phyloP scores from a whole-genome alignment of 2,113 vertebrate genomes.

The Lethenteron reissneri region DNA sequence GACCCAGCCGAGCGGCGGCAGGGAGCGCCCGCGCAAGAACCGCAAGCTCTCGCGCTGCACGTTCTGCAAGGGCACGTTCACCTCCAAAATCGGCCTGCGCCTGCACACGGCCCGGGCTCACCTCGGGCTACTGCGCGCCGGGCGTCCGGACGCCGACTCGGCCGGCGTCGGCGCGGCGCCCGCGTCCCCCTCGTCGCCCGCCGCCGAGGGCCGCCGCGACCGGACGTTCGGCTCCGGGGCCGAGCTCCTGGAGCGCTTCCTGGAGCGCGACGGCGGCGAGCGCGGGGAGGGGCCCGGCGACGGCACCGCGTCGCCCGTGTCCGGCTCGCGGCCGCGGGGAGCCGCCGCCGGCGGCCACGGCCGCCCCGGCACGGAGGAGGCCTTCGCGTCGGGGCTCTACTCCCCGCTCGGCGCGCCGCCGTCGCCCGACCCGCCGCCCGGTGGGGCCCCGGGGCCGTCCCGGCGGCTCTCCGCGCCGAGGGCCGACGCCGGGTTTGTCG shows the following conservation, averaged over 20 bases:
- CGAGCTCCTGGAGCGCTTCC: too few species aligned
- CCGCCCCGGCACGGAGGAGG: neutral
- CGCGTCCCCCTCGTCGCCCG: neutral
- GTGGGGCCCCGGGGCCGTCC: neutral
- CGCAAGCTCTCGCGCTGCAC: neutral
- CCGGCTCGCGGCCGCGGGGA: neutral
- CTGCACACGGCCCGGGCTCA: neutral
- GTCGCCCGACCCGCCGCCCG: neutral
- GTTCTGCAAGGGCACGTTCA: conserved; percentile 1
- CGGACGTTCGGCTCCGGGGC: too few species aligned
- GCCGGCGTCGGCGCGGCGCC: neutral
- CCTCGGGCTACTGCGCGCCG: neutral
- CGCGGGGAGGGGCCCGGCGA: too few species aligned
- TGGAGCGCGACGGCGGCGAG: too few species aligned
- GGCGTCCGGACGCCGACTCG: neutral
- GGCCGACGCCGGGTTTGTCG: too few species aligned
- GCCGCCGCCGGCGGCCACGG: neutral
- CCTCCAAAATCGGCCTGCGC: neutral
- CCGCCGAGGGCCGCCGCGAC: neutral
- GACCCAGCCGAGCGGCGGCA: too few species aligned
- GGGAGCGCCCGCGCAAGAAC: neutral
- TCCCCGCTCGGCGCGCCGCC: neutral
- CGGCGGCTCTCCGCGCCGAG: too few species aligned
- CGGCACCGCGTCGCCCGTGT: neutral
- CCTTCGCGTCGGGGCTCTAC: too few species aligned